These are phyloP conservation scores for Matsumurasca onukii DNA, from an alignment of 1,140 invertebrate species.

Conservation along the genomic window DNA sequence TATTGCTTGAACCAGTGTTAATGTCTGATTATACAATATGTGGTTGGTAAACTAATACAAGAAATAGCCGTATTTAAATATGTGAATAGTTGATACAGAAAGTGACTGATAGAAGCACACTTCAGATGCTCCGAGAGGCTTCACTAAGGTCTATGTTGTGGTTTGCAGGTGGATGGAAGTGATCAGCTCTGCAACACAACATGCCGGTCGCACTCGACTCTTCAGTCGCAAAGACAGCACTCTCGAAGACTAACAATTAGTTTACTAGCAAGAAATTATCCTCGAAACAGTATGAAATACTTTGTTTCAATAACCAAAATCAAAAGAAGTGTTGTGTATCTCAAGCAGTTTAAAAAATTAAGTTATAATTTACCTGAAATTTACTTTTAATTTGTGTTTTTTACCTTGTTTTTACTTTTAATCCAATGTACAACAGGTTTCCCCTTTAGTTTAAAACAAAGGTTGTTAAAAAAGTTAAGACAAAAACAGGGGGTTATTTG, in stretches of 20 bases:
- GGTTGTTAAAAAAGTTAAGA: too few relatives aligned
- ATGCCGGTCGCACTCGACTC: constrained; percentile 45
- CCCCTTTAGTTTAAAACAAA: too few relatives aligned
- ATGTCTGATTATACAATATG: too few relatives aligned
- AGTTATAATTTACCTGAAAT: not conserved
- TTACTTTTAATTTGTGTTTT: not conserved
- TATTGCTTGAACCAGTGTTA: too few relatives aligned
- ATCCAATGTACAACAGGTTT: too few relatives aligned
- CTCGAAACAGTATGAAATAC: not conserved
- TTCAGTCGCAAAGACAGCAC: constrained; percentile 36
- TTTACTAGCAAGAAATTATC: not conserved
- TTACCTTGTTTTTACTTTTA: not conserved
- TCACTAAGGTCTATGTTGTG: too few relatives aligned
- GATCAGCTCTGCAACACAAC: constrained; percentile 66
- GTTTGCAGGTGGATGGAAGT: constrained; percentile 75
- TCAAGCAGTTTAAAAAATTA: not conserved
- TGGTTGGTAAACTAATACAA: too few relatives aligned
- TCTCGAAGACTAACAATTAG: not conserved
- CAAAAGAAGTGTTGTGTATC: not conserved
- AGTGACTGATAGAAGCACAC: too few relatives aligned
- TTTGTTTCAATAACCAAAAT: not conserved
- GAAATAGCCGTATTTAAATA: too few relatives aligned
- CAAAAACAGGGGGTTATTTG: too few relatives aligned
- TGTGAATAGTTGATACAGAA: too few relatives aligned
- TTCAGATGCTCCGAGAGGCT: too few relatives aligned